A percentile compares a stretch with the other conserved stretches of the same genome.
Evolutionary conservation across 2,797 vertebrate species (phyloP).

Genomic region (Onychomys leucogaster): DNA sequence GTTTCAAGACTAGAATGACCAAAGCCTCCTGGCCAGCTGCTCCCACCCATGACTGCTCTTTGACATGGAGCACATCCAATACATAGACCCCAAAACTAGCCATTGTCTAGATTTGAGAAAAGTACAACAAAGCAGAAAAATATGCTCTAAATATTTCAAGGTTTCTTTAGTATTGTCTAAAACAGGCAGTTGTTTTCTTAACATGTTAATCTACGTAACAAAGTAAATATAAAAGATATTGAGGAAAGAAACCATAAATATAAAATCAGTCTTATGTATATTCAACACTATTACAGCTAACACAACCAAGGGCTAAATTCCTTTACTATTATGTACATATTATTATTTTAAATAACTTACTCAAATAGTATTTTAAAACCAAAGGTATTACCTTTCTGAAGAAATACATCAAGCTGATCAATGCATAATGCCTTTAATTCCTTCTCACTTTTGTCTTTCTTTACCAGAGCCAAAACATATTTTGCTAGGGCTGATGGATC

Average conservation of each 20-base stretch:
- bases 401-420: slow-evolving; percentile 99
- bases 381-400: slow-evolving; percentile 95
- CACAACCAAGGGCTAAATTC: neutral
- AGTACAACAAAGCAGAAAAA: slow-evolving; percentile 34
- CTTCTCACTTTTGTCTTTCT: slow-evolving; percentile 99
- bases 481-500: slow-evolving; percentile 99
- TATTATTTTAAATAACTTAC: slow-evolving; percentile 54
- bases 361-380: slow-evolving; percentile 50
- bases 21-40: neutral
- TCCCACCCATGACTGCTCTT: neutral
- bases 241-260: slow-evolving; percentile 30
- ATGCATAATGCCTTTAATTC: slow-evolving; percentile 98
- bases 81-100: slow-evolving; percentile 27
- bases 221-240: slow-evolving; percentile 31
- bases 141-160: slow-evolving; percentile 17
- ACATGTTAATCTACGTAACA: slow-evolving; percentile 13
- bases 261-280: slow-evolving; percentile 19
- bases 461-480: slow-evolving; percentile 99
- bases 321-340: slow-evolving; percentile 38
- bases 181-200: slow-evolving; percentile 53
- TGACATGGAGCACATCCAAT: neutral
- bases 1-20: neutral
- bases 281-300: slow-evolving; percentile 27
- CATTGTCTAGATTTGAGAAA: neutral
- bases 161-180: slow-evolving; percentile 47